Percentiles rank a stretch among this genome's conserved stretches.
phyloP scores from a whole-genome alignment of 2,888 invertebrate species.

The Ceriagrion tenellum region DNA sequence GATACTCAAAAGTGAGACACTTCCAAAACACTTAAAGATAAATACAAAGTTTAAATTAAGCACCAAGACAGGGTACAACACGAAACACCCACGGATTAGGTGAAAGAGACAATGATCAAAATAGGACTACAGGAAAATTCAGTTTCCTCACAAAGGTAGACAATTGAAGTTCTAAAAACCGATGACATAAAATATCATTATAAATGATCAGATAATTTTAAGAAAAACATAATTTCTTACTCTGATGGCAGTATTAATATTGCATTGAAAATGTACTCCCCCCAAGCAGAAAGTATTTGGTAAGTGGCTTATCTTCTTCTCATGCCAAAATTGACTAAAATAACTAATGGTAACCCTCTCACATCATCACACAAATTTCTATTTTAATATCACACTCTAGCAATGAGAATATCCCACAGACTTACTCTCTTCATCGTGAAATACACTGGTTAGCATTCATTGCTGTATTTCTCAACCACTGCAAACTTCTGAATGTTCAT shows the following conservation, averaged over 20 bases:
- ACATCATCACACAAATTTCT: conserved; percentile 56
- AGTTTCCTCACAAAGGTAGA: not conserved
- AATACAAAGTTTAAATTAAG: conserved; percentile 47
- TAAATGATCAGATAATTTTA: conserved; percentile 41
- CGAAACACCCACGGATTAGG: not conserved
- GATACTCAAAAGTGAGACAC: conserved; percentile 40
- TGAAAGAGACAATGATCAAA: conserved; percentile 17
- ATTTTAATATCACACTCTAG: conserved; percentile 66
- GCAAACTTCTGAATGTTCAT: conserved; percentile 92
- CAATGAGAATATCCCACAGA: conserved; percentile 37
- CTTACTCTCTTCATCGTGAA: conserved; percentile 20
- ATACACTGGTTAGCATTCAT: not conserved
- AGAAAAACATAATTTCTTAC: conserved; percentile 10
- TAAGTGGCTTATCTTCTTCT: conserved; percentile 23
- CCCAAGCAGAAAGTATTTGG: conserved; percentile 47
- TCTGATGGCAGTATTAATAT: conserved; percentile 64
- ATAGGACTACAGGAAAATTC: conserved; percentile 34
- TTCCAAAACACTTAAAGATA: not conserved
- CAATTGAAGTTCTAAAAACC: not conserved
- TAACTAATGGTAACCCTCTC: conserved; percentile 65
- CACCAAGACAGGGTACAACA: conserved; percentile 45
- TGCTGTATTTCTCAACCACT: conserved; percentile 82
- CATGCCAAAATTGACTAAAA: conserved; percentile 52
- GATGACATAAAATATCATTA: not conserved
- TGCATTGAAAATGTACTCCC: conserved; percentile 57